A percentile compares a stretch with the other conserved stretches of the same genome.
These are phyloP conservation scores for Enteromius viviparus DNA, from an alignment of 2,797 vertebrate species.

Conservation along the genomic window DNA sequence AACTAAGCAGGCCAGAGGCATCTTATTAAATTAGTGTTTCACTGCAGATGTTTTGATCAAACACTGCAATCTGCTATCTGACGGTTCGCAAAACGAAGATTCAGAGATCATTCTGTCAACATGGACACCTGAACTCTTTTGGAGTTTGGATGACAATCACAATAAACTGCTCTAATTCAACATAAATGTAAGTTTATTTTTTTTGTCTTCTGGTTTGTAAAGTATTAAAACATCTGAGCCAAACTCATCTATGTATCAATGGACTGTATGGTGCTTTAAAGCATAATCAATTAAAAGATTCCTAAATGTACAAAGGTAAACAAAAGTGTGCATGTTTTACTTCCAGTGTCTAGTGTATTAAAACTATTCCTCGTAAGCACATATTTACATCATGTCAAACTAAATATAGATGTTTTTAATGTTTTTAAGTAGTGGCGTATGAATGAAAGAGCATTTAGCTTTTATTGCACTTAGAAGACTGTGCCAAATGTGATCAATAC, in stretches of 20 bases:
- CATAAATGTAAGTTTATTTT: background rate
- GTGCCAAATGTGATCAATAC: conserved; percentile 46
- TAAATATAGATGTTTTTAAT: conserved; percentile 5
- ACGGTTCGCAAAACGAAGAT: background rate
- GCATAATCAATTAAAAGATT: conserved; percentile 1
- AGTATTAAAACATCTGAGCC: background rate
- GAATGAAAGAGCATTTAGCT: conserved; percentile 24
- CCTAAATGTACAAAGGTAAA: background rate
- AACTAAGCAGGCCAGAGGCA: background rate
- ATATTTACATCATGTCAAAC: conserved; percentile 29
- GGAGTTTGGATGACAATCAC: background rate
- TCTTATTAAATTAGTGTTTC: background rate
- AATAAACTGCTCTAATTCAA: background rate
- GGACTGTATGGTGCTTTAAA: background rate
- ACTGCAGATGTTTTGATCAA: background rate
- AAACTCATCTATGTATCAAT: background rate
- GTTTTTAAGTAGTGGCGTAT: background rate
- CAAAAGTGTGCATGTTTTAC: background rate
- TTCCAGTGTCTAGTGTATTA: background rate
- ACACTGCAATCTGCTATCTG: background rate
- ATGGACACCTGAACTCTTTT: background rate
- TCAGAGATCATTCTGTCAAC: background rate
- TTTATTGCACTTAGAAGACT: conserved; percentile 32
- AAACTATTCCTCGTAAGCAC: conserved; percentile 15
- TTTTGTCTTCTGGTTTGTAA: background rate